Evolutionary conservation across 2,113 vertebrate species (phyloP), one percentile per base, ranked within the genome.

Genomic region (Bujurquina vittata): DNA sequence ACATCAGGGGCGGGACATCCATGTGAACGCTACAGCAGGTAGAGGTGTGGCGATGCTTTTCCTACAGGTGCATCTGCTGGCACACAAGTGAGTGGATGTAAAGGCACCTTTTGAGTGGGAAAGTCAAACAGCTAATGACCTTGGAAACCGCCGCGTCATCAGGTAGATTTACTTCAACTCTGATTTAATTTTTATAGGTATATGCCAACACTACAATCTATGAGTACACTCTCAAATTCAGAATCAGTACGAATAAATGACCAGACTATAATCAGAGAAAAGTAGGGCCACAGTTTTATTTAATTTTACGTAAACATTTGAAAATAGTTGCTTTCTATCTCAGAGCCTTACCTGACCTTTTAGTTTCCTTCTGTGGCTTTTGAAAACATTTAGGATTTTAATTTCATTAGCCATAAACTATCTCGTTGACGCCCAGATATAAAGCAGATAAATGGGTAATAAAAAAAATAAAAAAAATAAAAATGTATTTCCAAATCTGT

Each of bases 31-130:
- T 73, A 77, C 87, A 92, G 92, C 93, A 95, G 94, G 94, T 92
- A 91, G 75, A 86, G 90, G 79, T 90, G 75, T 37, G 78, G 62
- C 54, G 55, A n/a, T 67, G 63, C 31, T 82, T 78, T 22, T 59
- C 79, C 78, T 87, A 93, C 95, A 94, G 94, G 95, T 95, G 94
- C 84, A 92, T 89, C 74, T 46, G 29, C 61, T 46, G 23, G 37
- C 1, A 31, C 46, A 52, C 81, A 81, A 82, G 79, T 79, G 55
- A 33, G 56, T 29, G 46, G 37, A 58, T 22, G 57, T 63, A 22
- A 58, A 43, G 15, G 1, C 60, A 7, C 1, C 18, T 65, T 74
- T 40, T 35, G 1, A 58, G 9, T 52, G 15, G 22, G 7, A 58
- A 43, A 17, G 59, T 29, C 14, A 20, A 49, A 52, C 6, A 22